Conservation (phyloP, 1,140 invertebrate genomes). For the Conus betulinus region DNA sequence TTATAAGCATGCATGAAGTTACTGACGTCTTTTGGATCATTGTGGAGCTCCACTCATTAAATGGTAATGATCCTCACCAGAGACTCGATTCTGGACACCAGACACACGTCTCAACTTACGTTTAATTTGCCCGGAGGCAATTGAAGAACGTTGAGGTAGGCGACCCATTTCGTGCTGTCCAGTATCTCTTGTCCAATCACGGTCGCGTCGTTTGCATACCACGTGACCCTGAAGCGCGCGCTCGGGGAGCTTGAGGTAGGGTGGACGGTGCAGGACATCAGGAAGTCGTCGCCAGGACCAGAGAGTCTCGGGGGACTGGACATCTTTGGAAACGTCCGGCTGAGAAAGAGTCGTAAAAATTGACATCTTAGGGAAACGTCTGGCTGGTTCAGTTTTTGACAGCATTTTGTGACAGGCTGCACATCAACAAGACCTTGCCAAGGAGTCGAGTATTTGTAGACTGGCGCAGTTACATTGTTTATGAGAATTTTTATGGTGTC, state of each 20-base stretch:
- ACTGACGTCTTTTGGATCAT: too few relatives aligned
- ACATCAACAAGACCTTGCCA: too few relatives aligned
- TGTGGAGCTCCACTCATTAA: too few relatives aligned
- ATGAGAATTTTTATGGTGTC: too few relatives aligned
- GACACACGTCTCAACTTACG: not conserved
- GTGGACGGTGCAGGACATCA: not conserved
- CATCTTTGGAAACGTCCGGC: not conserved
- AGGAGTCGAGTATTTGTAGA: too few relatives aligned
- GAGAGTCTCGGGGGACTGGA: not conserved
- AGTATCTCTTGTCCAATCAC: not conserved
- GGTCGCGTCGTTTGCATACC: not conserved
- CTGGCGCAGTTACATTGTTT: too few relatives aligned
- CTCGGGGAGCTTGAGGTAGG: not conserved
- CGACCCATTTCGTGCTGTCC: not conserved
- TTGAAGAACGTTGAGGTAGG: not conserved
- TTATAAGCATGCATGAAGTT: too few relatives aligned
- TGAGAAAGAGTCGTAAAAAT: too few relatives aligned
- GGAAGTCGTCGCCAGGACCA: not conserved
- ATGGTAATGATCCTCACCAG: too few relatives aligned
- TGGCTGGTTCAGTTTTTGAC: not conserved
- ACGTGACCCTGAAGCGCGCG: conserved; percentile 4
- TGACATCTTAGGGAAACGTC: too few relatives aligned
- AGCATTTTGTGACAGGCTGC: too few relatives aligned
- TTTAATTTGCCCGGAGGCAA: not conserved
- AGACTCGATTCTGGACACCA: too few relatives aligned